Conservation (phyloP, 2,113 vertebrate species). For the Ictidomys tridecemlineatus region DNA sequence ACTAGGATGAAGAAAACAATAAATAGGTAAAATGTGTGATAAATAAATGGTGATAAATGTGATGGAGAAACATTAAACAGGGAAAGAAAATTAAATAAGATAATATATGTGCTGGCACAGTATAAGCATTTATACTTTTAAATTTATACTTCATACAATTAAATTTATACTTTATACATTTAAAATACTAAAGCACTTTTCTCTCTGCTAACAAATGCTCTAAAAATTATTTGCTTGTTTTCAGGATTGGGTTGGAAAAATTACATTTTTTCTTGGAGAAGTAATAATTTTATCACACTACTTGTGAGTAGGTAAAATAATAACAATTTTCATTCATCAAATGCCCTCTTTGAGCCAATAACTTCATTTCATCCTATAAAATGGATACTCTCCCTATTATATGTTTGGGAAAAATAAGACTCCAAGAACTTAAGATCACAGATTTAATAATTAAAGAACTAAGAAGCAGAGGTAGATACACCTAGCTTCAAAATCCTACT, state of each 20-base stretch:
- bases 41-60: constrained; percentile 8
- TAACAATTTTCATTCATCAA: constrained; percentile 57
- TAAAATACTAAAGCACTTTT: constrained; percentile 40
- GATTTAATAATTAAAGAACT: constrained; percentile 22
- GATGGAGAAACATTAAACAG: background rate
- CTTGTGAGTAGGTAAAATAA: constrained; percentile 34
- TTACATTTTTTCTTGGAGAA: constrained; percentile 1
- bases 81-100: constrained; percentile 22
- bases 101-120: background rate
- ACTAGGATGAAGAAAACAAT: background rate
- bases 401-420: background rate
- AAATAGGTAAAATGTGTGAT: constrained; percentile 14
- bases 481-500: background rate
- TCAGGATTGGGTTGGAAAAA: constrained; percentile 29
- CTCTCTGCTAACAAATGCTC: constrained; percentile 34
- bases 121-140: constrained; percentile 16
- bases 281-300: constrained; percentile 49
- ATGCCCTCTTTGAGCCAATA: constrained; percentile 16
- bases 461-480: constrained; percentile 22
- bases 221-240: constrained; percentile 49
- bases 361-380: constrained; percentile 52
- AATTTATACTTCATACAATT: no score
- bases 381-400: constrained; percentile 51
- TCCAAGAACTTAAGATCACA: constrained; percentile 14
- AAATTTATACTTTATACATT: background rate